Evolutionary conservation across 2,113 vertebrate species (phyloP), one percentile per base, ranked within the genome.

Genomic region (Spea multiplicata): DNA sequence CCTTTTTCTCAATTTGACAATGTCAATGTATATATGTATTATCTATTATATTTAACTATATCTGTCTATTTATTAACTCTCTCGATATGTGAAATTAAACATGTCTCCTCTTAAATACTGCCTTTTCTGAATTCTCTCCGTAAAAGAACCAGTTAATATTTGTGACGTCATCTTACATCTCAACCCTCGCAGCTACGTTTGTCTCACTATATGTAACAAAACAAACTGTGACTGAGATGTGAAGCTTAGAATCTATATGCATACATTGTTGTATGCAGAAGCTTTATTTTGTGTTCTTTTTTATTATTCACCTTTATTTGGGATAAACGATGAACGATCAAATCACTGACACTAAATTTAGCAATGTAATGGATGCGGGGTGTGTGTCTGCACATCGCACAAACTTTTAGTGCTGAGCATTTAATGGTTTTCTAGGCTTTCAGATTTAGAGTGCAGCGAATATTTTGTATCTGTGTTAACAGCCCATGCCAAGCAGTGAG

Each of bases 31-130:
- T 69, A 0, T 48, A 49, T 49, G 30, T 77, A 6, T 44, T 66
- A 66, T 44, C 8, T 45, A 66, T 66, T 5, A 66, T 66, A 68
- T 68, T 47, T 57, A 55, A 55, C 44, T 57, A 2, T 45, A 47
- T 76, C 49, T 68, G 13, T 76, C 64, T 68, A 45, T 68, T 17
- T 71, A 55, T 72, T 52, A 52, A 52, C 6, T 52, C 55, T 12
- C 55, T 13, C 55, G 4, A 9, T 59, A 59, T 12, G 2, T 59
- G 10, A 59, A 13, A 9, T 59, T 5, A 5, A 59, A 59, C 10
- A 8, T 59, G 55, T 12, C 14, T 59, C 3, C 14, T 59, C 14
- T 59, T 12, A 8, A 53, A 53, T 53, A 53, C 3, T 53, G 30
- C 30, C 30, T 53, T 53, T 53, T 8, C 10, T 8, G 10, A 53